phyloP scores from a whole-genome alignment of 2,113 vertebrate genomes.

The Todiramphus chloris region DNA sequence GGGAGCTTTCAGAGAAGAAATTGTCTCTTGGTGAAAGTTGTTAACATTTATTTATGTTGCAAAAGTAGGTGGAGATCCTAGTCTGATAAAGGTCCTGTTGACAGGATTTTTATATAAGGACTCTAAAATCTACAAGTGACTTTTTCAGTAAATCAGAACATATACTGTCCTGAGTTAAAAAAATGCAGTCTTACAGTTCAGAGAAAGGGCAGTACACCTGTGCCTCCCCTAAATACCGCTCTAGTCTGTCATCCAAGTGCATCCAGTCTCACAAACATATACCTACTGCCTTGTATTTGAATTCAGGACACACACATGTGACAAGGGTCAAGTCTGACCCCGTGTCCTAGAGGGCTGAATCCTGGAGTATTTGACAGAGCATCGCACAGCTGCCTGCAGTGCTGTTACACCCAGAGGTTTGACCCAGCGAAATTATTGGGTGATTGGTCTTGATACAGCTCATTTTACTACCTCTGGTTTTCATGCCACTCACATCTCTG shows the following conservation, averaged over 20 bases:
- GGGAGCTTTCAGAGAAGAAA: neutral
- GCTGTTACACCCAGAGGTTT: neutral
- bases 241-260: neutral
- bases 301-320: neutral
- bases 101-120: neutral
- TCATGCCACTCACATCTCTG: neutral
- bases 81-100: neutral
- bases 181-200: neutral
- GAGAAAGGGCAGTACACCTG: neutral
- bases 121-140: too few relatives aligned
- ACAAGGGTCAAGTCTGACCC: neutral
- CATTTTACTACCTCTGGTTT: neutral
- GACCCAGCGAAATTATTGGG: neutral
- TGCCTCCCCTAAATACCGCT: neutral
- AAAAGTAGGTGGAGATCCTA: neutral
- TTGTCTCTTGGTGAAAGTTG: neutral
- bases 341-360: neutral
- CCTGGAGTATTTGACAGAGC: neutral
- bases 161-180: neutral
- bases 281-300: neutral
- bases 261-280: too few relatives aligned
- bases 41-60: neutral
- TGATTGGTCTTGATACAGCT: neutral
- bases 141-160: neutral
- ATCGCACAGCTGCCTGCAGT: neutral